Evolutionary conservation across 2,888 invertebrate genomes (phyloP), one percentile per base, ranked within the genome.

Genomic region (Lithophane semibrunnea): DNA sequence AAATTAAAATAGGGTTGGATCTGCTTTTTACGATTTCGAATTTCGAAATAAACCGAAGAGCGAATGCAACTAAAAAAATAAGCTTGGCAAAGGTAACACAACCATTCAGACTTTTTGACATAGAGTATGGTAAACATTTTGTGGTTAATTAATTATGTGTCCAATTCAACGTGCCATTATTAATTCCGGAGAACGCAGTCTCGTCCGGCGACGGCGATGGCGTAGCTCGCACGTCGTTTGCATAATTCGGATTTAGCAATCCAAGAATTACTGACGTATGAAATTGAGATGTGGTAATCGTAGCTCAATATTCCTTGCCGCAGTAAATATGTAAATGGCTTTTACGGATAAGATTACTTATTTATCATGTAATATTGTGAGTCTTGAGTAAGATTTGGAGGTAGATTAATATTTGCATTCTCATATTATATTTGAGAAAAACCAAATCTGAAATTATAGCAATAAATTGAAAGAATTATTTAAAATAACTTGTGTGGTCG

Each of bases 231-330:
- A 78, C 82, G 73, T 83, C 77, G 77, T 85, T 88, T 77, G 89
- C 79, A 87, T 89, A 89, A 83, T 88, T 84, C 75, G 67, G 66
- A 83, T 80, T 80, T 78, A 86, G 83, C 83, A 73, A 78, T 82
- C 76, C 80, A 79, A 80, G 88, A 86, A 80, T 89, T 73, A 82
- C 63, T 77, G 73, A 73, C 67, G 73, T 70, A 75, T 77, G 81
- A 76, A 84, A 84, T 85, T 83, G 68, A 79, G 72, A 80, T 79
- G 77, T 87, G 61, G 76, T 82, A 82, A 79, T 82, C 77, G 82
- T 71, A 68, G 82, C 66, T 58, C 61, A 70, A 83, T 86, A 86
- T 68, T 82, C 58, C 60, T 52, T 52, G 56, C 29, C 42, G 37
- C n/a, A 52, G 58, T 79, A 79, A 84, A 80, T 71, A 79, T 64